These are phyloP conservation scores for Streptopelia turtur DNA, from an alignment of 2,797 vertebrate genomes.

Conservation along the genomic window DNA sequence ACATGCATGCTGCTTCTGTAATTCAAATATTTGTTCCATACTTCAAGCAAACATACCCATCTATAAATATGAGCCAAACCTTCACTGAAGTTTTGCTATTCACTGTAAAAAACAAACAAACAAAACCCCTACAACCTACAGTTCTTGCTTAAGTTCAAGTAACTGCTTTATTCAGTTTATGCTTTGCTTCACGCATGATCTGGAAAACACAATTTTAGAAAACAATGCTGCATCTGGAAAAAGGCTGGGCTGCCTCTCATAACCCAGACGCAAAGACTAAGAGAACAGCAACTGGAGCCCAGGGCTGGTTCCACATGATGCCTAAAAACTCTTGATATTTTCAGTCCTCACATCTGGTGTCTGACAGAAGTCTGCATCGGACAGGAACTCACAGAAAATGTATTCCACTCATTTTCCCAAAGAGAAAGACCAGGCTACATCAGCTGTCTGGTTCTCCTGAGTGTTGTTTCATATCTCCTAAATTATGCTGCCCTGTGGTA, in stretches of 20 bases:
- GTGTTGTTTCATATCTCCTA: neutral
- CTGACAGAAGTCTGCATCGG: neutral
- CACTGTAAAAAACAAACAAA: neutral
- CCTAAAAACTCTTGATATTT: neutral
- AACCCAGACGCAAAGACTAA: neutral
- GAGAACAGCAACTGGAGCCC: neutral
- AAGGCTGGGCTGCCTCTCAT: neutral
- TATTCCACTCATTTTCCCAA: accelerated
- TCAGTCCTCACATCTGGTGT: neutral
- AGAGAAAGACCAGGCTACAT: neutral
- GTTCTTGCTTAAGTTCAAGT: neutral
- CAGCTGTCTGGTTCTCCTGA: neutral
- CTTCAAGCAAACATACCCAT: neutral
- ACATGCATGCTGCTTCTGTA: neutral
- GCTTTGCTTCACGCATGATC: neutral
- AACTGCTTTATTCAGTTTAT: neutral
- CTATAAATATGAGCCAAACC: neutral
- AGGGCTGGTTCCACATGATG: neutral
- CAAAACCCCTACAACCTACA: neutral
- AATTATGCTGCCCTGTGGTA: neutral
- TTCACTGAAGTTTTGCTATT: neutral
- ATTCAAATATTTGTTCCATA: neutral
- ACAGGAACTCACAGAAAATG: neutral
- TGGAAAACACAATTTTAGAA: neutral
- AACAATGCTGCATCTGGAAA: neutral